A percentile compares a stretch with the other conserved stretches of the same genome.
Conservation (phyloP, 2,113 vertebrate genomes). For the Oryzias javanicus region DNA sequence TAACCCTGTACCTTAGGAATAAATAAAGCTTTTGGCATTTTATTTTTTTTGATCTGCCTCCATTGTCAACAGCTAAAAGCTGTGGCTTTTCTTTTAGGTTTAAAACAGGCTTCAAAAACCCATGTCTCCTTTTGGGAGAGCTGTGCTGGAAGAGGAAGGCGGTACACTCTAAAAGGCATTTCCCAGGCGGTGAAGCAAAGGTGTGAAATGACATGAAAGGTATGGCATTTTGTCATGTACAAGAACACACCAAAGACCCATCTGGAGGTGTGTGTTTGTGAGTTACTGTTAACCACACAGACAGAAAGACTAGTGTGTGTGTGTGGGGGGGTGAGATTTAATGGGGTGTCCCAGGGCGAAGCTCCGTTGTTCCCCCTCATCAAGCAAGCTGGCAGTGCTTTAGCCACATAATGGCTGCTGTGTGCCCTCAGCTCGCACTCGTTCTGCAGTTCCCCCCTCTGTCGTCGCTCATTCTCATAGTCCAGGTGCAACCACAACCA, state of each 20-base stretch:
- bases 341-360: conserved; percentile 70
- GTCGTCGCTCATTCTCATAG: conserved; percentile 71
- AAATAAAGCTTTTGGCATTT: too few species aligned
- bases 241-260: conserved; percentile 26
- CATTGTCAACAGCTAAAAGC: too few species aligned
- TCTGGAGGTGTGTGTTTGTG: conserved; percentile 25
- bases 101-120: too few species aligned
- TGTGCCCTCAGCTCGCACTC: conserved; percentile 54
- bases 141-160: not conserved
- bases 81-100: too few species aligned
- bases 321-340: conserved; percentile 66
- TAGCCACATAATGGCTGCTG: conserved; percentile 70
- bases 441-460: conserved; percentile 54
- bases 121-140: too few species aligned
- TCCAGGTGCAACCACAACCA: conserved; percentile 47
- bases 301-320: conserved; percentile 73
- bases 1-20: too few species aligned
- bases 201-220: conserved; percentile 27
- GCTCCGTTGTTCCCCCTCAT: conserved; percentile 72
- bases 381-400: conserved; percentile 69
- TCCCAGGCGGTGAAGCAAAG: conserved; percentile 29
- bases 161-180: not conserved
- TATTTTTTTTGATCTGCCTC: too few species aligned
- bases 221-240: conserved; percentile 46
- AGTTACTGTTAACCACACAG: conserved; percentile 28